phyloP scores from a whole-genome alignment of 2,797 vertebrate species.

The Rhynchonycteris naso region DNA sequence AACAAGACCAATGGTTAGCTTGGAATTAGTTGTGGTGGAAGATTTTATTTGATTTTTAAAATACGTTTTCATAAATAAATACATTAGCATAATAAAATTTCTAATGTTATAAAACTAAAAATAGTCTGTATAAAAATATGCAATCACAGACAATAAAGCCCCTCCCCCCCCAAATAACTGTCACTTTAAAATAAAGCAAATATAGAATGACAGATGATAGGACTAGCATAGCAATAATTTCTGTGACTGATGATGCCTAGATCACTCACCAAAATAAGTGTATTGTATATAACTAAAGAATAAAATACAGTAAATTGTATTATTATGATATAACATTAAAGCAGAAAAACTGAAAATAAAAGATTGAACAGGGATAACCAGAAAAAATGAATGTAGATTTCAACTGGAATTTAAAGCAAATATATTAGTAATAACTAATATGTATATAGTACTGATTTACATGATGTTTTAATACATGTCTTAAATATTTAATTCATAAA shows the following conservation, averaged over 20 bases:
- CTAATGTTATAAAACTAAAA: constrained; percentile 1
- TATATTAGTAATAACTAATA: neutral
- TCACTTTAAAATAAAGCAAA: constrained; percentile 24
- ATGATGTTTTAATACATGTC: neutral
- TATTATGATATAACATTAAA: neutral
- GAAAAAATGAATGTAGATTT: neutral
- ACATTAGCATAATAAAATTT: neutral
- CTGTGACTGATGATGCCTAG: neutral
- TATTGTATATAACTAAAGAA: neutral
- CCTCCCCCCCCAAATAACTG: fast-evolving
- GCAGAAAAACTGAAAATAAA: neutral
- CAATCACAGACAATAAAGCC: neutral
- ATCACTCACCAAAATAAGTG: neutral
- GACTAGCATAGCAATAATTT: neutral
- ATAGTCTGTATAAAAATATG: neutral
- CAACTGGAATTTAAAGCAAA: neutral
- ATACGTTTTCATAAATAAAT: neutral
- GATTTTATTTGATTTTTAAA: constrained; percentile 35
- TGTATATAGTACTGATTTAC: neutral
- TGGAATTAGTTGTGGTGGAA: neutral
- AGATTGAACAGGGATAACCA: neutral
- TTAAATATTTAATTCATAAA: constrained; percentile 31
- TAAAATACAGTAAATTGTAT: neutral
- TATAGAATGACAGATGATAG: neutral
- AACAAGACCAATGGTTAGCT: constrained; percentile 2